These are phyloP conservation scores for Eira barbara DNA, from an alignment of 2,113 vertebrate species.

Conservation along the genomic window DNA sequence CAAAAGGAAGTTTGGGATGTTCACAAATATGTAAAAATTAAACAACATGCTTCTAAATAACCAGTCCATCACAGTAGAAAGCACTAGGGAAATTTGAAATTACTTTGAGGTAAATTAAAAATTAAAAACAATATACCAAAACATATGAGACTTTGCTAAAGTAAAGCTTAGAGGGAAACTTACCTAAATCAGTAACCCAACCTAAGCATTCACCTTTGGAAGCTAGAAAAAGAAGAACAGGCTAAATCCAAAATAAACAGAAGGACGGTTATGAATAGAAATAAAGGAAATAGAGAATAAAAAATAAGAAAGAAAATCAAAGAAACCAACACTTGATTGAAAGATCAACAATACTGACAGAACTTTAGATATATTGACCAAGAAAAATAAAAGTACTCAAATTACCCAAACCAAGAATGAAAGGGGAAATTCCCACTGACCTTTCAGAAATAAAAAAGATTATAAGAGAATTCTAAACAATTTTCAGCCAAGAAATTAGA, in stretches of 20 bases:
- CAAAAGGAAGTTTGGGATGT: neutral
- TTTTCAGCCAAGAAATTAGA: neutral
- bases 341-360: neutral
- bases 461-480: neutral
- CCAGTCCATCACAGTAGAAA: neutral
- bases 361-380: neutral
- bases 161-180: neutral
- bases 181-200: neutral
- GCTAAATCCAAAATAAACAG: neutral
- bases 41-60: neutral
- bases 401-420: neutral
- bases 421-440: neutral
- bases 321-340: neutral
- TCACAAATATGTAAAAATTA: neutral
- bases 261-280: neutral
- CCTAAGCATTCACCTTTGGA: neutral
- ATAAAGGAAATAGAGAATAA: neutral
- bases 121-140: neutral
- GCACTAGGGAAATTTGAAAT: neutral
- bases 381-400: neutral
- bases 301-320: neutral
- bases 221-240: neutral
- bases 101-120: neutral
- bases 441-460: neutral
- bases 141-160: neutral